Evolutionary conservation across 1,140 invertebrate genomes (phyloP), one percentile per base, ranked within the genome.

Genomic region (Diabrotica undecimpunctata): DNA sequence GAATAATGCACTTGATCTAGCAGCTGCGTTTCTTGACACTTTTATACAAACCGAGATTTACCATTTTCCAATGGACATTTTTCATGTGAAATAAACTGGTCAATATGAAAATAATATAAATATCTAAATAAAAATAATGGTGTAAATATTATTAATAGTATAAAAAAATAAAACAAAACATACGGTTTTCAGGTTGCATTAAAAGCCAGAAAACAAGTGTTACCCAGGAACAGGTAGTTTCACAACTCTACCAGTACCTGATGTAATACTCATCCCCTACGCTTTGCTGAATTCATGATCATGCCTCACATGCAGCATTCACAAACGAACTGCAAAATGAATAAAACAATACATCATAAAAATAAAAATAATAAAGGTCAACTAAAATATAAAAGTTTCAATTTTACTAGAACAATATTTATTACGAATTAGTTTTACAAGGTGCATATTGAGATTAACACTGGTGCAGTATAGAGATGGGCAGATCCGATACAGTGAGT

Each of bases 211-310:
- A 78, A 79, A 83, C 78, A 87, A 92, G 89, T 88, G 89, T 91
- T 84, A 91, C 88, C 89, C 88, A 91, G 88, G 87, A 85, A 91
- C 90, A 88, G 90, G 87, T 84, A 60, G 75, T 74, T 79, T 75
- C 76, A 72, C 78, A 77, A 74, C 75, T 71, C 70, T 81, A 90
- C 93, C 93, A 95, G 93, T 95, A 96, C 93, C 93, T 96, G 92
- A 95, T 94, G 91, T 94, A 96, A 96, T 96, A 96, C 93, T 96
- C 94, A 92, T 83, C 86, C 83, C 82, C 84, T 83, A 81, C 82
- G 83, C 79, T 70, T 65, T 65, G 50, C 25, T 25, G 52, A 64
- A 59, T 46, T 46, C 41, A 66, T 67, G 65, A 64, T 67, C 71
- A 74, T 75, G 73, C 71, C 62, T 52, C 65, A 63, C 70, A 75